phyloP scores from a whole-genome alignment of 2,797 vertebrate genomes.

The Hypotaenidia okinawae region DNA sequence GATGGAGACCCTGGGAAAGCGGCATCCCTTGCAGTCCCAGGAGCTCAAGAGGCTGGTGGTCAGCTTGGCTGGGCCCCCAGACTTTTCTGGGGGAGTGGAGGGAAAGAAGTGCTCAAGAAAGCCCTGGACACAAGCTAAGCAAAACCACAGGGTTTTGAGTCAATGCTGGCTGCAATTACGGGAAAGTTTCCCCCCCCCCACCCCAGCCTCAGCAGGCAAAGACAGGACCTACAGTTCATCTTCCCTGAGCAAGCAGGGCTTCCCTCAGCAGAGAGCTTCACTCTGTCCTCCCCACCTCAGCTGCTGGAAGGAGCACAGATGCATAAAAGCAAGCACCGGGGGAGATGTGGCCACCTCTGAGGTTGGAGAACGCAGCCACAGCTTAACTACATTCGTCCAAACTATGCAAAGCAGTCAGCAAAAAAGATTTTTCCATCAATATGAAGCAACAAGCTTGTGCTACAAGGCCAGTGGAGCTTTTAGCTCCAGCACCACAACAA shows the following conservation, averaged over 20 bases:
- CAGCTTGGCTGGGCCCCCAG: accelerated
- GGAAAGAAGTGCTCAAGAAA: neutral
- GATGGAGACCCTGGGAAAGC: constrained; percentile 39
- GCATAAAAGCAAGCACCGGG: neutral
- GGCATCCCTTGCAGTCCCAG: constrained; percentile 32
- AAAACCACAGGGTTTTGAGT: constrained; percentile 33
- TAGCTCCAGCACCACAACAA: neutral
- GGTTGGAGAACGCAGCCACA: accelerated
- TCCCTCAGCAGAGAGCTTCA: accelerated
- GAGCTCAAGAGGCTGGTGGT: neutral
- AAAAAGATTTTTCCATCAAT: neutral
- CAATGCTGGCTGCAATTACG: accelerated
- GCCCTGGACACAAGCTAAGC: neutral
- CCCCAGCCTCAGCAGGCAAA: neutral
- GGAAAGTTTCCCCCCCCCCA: neutral
- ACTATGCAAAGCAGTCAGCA: neutral
- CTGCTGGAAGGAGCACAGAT: neutral
- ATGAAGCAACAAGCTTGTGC: neutral
- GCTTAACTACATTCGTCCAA: neutral
- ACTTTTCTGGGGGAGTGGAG: neutral
- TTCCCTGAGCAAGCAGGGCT: neutral
- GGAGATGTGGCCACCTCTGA: neutral
- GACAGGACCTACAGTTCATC: accelerated
- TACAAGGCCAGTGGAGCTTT: accelerated
- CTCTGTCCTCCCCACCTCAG: neutral